phyloP scores from a whole-genome alignment of 2,797 vertebrate species.

The Leontopithecus rosalia region DNA sequence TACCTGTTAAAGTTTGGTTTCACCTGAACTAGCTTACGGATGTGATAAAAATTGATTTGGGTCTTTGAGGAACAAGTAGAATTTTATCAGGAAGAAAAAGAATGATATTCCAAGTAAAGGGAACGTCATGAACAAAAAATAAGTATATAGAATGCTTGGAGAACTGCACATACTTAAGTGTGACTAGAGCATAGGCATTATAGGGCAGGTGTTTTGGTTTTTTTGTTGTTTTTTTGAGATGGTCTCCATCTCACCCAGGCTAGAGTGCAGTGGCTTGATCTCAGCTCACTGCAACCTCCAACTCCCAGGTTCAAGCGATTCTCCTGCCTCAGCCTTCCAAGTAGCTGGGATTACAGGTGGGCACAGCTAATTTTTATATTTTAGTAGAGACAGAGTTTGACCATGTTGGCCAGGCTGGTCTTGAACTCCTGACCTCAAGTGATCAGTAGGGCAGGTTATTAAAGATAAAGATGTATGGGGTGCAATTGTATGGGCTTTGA shows the following conservation, averaged over 20 bases:
- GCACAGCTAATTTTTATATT: too few relatives aligned
- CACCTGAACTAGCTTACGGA: not conserved
- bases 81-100: slow-evolving; percentile 2
- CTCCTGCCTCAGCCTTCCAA: too few relatives aligned
- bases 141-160: not conserved
- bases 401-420: too few relatives aligned
- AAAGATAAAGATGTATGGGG: slow-evolving; percentile 3
- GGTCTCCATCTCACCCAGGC: too few relatives aligned
- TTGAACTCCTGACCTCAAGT: too few relatives aligned
- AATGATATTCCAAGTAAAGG: not conserved
- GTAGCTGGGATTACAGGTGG: too few relatives aligned
- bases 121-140: not conserved
- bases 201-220: not conserved
- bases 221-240: too few relatives aligned
- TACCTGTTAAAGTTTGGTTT: not conserved
- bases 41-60: not conserved
- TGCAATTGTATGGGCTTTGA: not conserved
- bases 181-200: not conserved
- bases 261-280: too few relatives aligned
- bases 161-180: not conserved
- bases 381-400: too few relatives aligned
- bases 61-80: not conserved
- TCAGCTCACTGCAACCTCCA: too few relatives aligned
- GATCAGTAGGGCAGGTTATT: not conserved
- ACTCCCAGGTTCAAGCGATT: too few relatives aligned